A percentile compares a stretch with the other conserved stretches of the same genome.
Evolutionary conservation across 2,113 vertebrate species (phyloP).

Genomic region (Sakesphorus luctuosus): DNA sequence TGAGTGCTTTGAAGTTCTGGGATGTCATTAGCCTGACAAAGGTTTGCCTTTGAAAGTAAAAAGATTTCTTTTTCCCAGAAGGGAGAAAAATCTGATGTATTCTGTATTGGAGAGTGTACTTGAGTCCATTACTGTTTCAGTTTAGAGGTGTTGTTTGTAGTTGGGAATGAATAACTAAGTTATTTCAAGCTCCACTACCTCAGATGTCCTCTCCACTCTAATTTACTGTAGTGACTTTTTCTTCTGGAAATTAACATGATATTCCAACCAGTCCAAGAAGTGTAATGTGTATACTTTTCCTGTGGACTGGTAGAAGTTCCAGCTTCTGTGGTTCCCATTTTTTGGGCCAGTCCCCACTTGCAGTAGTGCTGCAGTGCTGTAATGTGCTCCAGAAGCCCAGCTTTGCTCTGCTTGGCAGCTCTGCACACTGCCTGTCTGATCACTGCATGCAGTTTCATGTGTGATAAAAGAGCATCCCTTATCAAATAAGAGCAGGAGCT

Average conservation of each 20-base stretch:
- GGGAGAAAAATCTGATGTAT: not conserved
- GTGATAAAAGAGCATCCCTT: conserved; percentile 72
- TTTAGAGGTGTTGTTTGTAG: not conserved
- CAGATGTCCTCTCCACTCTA: not conserved
- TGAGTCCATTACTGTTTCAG: not conserved
- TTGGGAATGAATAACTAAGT: not conserved
- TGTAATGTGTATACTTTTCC: not conserved
- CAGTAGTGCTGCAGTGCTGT: not conserved
- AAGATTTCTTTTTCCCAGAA: not conserved
- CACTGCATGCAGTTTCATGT: conserved; percentile 60
- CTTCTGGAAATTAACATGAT: not conserved
- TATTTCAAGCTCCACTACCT: not conserved
- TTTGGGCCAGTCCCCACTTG: not conserved
- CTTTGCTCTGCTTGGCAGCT: not conserved
- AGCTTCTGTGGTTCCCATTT: not conserved
- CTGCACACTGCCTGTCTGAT: conserved; percentile 45
- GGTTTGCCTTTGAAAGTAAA: not conserved
- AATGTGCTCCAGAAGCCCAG: not conserved
- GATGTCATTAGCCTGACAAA: not conserved
- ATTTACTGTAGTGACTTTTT: not conserved
- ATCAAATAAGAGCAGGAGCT: conserved; percentile 74
- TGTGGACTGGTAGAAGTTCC: not conserved
- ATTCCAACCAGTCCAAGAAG: not conserved
- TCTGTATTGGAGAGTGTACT: not conserved
- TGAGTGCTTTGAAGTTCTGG: conserved; percentile 20